phyloP scores from a whole-genome alignment of 2,113 vertebrate genomes.

The Neofelis nebulosa region DNA sequence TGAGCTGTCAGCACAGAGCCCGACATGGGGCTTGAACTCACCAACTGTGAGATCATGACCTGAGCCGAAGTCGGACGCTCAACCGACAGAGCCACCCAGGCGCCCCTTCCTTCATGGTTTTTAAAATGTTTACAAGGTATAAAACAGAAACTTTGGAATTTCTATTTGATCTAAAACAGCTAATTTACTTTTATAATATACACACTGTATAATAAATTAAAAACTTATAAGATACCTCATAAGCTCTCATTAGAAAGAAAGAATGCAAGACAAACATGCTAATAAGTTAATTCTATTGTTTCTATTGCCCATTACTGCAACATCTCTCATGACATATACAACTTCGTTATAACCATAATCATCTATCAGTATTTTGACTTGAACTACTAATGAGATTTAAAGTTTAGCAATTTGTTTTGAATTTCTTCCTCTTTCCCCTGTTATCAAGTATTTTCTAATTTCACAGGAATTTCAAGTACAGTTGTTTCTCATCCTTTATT shows the following conservation, averaged over 20 bases:
- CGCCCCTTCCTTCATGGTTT: background rate
- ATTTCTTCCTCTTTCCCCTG: background rate
- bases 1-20: no score
- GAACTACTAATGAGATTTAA: slow-evolving; percentile 3
- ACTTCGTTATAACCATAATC: background rate
- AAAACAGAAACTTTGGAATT: background rate
- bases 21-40: background rate
- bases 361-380: background rate
- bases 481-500: background rate
- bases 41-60: no score
- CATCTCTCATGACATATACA: background rate
- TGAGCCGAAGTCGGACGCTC: no score
- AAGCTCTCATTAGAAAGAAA: background rate
- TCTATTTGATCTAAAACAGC: background rate
- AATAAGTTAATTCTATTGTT: background rate
- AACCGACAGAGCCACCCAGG: no score
- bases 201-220: background rate
- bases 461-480: background rate
- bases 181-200: background rate
- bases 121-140: background rate
- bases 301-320: background rate
- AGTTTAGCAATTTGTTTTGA: slow-evolving; percentile 13
- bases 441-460: slow-evolving; percentile 13
- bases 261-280: background rate
- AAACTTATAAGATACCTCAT: background rate